A percentile compares a stretch with the other conserved stretches of the same genome.
Evolutionary conservation across 2,888 invertebrate genomes (phyloP).

Genomic region (Drymonia ruficornis): DNA sequence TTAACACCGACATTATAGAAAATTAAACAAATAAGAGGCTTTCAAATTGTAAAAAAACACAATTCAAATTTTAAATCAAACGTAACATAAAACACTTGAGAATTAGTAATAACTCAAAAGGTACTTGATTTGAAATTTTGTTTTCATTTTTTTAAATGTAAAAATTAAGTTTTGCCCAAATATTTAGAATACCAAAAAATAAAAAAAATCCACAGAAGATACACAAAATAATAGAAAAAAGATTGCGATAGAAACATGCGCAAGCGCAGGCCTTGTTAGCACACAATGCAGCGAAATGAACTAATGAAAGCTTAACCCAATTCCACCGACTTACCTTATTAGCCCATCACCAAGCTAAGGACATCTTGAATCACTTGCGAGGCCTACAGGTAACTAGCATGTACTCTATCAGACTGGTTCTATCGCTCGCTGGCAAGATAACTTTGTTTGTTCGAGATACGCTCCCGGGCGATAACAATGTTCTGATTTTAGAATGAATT

Average conservation of each 20-base stretch:
- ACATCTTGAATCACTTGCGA: conserved; percentile 33
- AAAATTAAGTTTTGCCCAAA: neutral
- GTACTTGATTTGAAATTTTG: neutral
- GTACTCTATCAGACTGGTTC: conserved; percentile 33
- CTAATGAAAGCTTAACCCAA: conserved; percentile 5
- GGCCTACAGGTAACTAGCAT: conserved; percentile 37
- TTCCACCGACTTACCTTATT: conserved; percentile 64
- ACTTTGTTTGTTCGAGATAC: conserved; percentile 44
- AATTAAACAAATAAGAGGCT: conserved; percentile 18
- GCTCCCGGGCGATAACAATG: conserved; percentile 45
- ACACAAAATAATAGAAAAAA: conserved; percentile 4
- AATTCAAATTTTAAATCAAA: conserved; percentile 21
- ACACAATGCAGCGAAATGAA: conserved; percentile 8
- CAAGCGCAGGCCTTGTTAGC: conserved; percentile 12
- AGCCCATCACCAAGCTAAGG: conserved; percentile 74
- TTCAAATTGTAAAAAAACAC: conserved; percentile 22
- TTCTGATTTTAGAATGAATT: conserved; percentile 42
- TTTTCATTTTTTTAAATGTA: neutral
- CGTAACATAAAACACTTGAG: conserved; percentile 17
- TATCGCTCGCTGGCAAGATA: conserved; percentile 22
- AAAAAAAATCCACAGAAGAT: neutral
- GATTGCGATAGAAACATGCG: conserved; percentile 6
- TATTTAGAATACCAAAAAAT: neutral
- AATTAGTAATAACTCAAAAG: neutral
- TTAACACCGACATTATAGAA: conserved; percentile 21